Evolutionary conservation across 1,140 invertebrate genomes (phyloP), one percentile per base, ranked within the genome.

Genomic region (Apis dorsata): DNA sequence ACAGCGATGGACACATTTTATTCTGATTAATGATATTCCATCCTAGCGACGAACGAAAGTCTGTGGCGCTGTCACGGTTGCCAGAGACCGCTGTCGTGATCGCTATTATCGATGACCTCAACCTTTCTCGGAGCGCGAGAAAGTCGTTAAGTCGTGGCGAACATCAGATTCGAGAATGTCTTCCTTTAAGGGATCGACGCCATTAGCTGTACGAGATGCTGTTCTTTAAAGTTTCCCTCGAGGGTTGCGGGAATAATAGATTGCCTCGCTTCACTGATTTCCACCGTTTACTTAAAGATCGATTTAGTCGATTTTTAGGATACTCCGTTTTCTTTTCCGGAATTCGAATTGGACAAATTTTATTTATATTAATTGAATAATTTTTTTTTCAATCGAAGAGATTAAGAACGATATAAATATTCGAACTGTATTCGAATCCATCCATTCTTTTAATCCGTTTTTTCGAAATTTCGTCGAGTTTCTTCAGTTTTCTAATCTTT

Each of bases 21-120:
- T 21, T 59, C 49, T 81, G 73, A 82, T 85, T 85, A 85, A 85
- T 75, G 79, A 81, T 49, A 62, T 68, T 85, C 44, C 44, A 9
- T 19, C 53, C 1, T 17, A 28, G n/a, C 44, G 51, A 21, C 7
- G 55, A 69, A 49, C 15, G 55, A 73, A 44, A 44, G 70, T 60
- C 65, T 66, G 79, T 74, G 79, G 24, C 15, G 21, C 13, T 71
- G 24, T 65, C 51, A n/a, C 13, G 44, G 49, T 11, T 34, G 10
- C 59, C 19, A 57, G 21, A 76, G 34, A 44, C 34, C 17, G 17
- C 15, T 12, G 51, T 34, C 49, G 66, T 24, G 4, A n/a, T 17
- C 17, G 28, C 21, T 78, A 73, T 83, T 83, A 83, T 66, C 80
- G 73, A 71, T 60, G 80, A 69, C 49, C 34, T 75, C 53, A 72